phyloP scores from a whole-genome alignment of 2,797 vertebrate genomes.

The Cyprinella venusta region DNA sequence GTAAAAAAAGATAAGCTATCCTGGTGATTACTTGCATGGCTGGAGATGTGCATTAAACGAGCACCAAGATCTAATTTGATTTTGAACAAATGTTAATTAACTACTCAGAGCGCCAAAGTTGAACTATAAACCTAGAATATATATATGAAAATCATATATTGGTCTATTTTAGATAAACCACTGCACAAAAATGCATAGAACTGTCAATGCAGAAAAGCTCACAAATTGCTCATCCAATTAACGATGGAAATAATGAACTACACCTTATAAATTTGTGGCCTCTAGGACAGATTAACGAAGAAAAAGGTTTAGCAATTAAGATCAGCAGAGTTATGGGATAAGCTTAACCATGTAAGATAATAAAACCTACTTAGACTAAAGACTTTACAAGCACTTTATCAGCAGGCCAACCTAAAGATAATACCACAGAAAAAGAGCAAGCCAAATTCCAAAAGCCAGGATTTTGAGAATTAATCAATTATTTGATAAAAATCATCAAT shows the following conservation, averaged over 20 bases:
- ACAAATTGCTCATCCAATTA: slow-evolving; percentile 72
- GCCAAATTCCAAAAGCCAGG: slow-evolving; percentile 65
- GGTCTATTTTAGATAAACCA: slow-evolving; percentile 57
- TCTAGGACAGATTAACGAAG: slow-evolving; percentile 64
- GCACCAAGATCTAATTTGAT: neutral
- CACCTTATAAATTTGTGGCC: slow-evolving; percentile 58
- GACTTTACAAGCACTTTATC: slow-evolving; percentile 66
- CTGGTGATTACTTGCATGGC: slow-evolving; percentile 30
- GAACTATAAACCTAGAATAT: neutral
- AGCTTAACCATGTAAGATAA: slow-evolving; percentile 76
- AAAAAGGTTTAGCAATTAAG: slow-evolving; percentile 72
- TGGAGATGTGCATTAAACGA: slow-evolving; percentile 19
- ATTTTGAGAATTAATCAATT: slow-evolving; percentile 82
- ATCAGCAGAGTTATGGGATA: slow-evolving; percentile 70
- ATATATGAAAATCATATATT: slow-evolving; percentile 20
- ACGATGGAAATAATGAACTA: slow-evolving; percentile 76
- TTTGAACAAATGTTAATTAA: slow-evolving; percentile 23
- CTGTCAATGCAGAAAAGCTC: slow-evolving; percentile 73
- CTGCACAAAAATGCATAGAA: slow-evolving; percentile 57
- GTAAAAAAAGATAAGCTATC: slow-evolving; percentile 19
- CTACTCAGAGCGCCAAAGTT: neutral
- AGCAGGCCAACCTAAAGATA: slow-evolving; percentile 74
- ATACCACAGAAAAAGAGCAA: slow-evolving; percentile 75
- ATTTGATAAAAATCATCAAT: slow-evolving; percentile 87
- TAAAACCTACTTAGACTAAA: slow-evolving; percentile 66